These are phyloP conservation scores for Metopolophium dirhodum DNA, from an alignment of 1,140 invertebrate species.

Conservation along the genomic window DNA sequence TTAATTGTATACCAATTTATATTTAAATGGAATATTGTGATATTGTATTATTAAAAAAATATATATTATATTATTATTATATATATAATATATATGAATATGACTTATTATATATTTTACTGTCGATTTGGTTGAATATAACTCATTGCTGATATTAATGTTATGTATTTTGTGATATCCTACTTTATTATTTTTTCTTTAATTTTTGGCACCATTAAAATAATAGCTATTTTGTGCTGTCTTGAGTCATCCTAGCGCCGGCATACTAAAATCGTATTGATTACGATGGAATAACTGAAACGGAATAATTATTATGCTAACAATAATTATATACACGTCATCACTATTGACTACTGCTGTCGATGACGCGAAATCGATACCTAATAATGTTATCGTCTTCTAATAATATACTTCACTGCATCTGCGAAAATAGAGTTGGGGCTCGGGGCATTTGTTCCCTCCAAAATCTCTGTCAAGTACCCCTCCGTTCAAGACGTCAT, in stretches of 20 bases:
- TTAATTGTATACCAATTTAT: slow-evolving; percentile 51
- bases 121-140: slow-evolving; percentile 37
- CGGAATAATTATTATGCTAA: background rate
- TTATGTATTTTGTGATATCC: background rate
- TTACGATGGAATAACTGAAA: background rate
- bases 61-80: background rate
- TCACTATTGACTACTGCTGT: background rate
- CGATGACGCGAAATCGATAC: background rate
- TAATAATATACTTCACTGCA: background rate
- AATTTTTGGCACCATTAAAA: background rate
- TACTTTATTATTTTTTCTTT: background rate
- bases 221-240: background rate
- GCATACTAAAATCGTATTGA: background rate
- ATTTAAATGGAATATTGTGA: slow-evolving; percentile 52
- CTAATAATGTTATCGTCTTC: background rate
- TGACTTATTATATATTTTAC: slow-evolving; percentile 38
- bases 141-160: background rate
- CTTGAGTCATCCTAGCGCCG: background rate
- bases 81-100: slow-evolving; percentile 16
- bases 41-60: slow-evolving; percentile 52
- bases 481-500: background rate
- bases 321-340: background rate
- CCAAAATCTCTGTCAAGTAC: background rate
- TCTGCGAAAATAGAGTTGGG: background rate
- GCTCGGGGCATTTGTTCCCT: background rate